These are phyloP conservation scores for Fissipunctia ypsillon DNA, from an alignment of 2,888 invertebrate species.

Conservation along the genomic window DNA sequence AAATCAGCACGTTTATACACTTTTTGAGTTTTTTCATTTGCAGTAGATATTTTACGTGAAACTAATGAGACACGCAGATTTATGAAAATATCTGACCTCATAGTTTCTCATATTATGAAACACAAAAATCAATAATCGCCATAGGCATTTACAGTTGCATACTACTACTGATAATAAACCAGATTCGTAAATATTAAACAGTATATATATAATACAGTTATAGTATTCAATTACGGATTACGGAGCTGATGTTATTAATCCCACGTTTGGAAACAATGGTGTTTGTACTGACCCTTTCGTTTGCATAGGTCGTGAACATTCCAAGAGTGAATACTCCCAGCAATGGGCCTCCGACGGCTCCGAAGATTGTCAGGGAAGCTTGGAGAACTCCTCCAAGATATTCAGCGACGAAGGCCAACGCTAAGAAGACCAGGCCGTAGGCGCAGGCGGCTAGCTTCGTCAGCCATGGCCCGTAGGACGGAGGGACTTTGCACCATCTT, in stretches of 20 bases:
- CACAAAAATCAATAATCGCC: neutral
- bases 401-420: slow-evolving; percentile 95
- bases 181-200: slow-evolving; percentile 18
- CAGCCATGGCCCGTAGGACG: slow-evolving; percentile 85
- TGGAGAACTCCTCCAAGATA: slow-evolving; percentile 96
- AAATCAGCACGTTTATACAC: neutral
- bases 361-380: slow-evolving; percentile 96
- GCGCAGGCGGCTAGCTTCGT: slow-evolving; percentile 93
- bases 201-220: too few species aligned
- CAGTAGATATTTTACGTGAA: neutral
- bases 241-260: slow-evolving; percentile 30
- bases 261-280: slow-evolving; percentile 23
- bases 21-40: neutral
- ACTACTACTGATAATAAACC: neutral
- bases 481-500: slow-evolving; percentile 81
- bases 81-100: neutral
- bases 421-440: slow-evolving; percentile 94
- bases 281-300: slow-evolving; percentile 90
- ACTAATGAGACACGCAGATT: neutral
- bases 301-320: slow-evolving; percentile 94
- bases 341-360: slow-evolving; percentile 96
- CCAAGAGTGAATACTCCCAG: slow-evolving; percentile 96
- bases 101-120: neutral
- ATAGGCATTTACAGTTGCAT: neutral
- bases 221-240: slow-evolving; percentile 15